Evolutionary conservation across 2,797 vertebrate genomes (phyloP).

Genomic region (Danio choprae): DNA sequence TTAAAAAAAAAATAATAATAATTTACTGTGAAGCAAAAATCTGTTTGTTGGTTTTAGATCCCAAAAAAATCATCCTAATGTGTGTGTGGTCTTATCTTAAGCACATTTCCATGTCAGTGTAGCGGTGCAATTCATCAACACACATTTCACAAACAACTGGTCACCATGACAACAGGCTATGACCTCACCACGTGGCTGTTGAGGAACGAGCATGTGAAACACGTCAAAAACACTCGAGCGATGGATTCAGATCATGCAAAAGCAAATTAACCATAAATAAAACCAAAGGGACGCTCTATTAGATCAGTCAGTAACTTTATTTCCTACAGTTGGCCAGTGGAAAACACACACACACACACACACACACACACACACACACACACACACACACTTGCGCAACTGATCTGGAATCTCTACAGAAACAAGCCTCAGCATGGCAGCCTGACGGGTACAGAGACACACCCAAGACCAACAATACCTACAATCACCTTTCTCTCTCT

Average conservation of each 20-base stretch:
- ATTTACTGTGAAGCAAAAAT: too few species aligned
- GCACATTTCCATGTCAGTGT: background rate
- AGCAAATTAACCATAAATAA: background rate
- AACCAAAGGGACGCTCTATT: background rate
- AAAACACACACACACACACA: constrained; percentile 46
- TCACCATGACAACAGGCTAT: background rate
- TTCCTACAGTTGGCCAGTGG: constrained; percentile 17
- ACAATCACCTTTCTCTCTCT: constrained; percentile 49
- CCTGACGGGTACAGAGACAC: constrained; percentile 71
- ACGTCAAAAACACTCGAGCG: background rate
- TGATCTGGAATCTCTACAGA: constrained; percentile 76
- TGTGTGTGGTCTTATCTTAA: too few species aligned
- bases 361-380: constrained; percentile 45
- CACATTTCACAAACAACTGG: background rate
- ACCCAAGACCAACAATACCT: constrained; percentile 79
- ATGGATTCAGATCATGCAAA: background rate
- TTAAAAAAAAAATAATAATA: too few species aligned
- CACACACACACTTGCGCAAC: constrained; percentile 70
- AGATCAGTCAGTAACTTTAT: background rate
- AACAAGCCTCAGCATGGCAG: constrained; percentile 78
- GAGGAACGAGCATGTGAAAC: background rate
- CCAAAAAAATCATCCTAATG: too few species aligned
- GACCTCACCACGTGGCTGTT: background rate
- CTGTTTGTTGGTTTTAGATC: too few species aligned
- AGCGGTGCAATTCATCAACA: background rate